Base-by-base conservation (phyloP, 2,888 invertebrate species). In the Drosophila cognata region DNA sequence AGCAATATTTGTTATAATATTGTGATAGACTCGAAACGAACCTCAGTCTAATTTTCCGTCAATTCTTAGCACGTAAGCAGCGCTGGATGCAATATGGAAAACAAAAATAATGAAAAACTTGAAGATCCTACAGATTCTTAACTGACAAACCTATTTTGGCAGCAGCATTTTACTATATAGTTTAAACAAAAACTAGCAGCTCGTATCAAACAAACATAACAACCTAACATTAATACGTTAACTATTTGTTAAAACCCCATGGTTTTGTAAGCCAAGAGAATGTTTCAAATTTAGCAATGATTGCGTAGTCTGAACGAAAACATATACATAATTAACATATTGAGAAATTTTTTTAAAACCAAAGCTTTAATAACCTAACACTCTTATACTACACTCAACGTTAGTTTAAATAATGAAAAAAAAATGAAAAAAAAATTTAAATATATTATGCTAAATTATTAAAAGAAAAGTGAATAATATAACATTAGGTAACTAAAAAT, bases 281-380 rank as follows among this genome's bases (percentile, higher is more conserved):
- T 64, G 63, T 71, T 78, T 86, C 69, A 80, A 74, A 58, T 72
- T 64, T 53, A 79, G 66, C 57, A 74, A 69, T 41, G 71, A 71
- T 70, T 71, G 71, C 79, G 87, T 85, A 85, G 88, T 87, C 89
- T 87, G 84, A 84, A 77, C 70, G 56, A 81, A 76, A 87, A 88
- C 82, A 86, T 85, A 88, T 74, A 71, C 65, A 73, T 72, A 64
- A 74, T 63, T 71, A 77, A 89, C 82, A 84, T 84, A 89, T 87
- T 76, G 74, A 89, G 76, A 72, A 57, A 50, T 16, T 57, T 74
- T 71, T 59, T 77, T 65, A 75, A 87, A 82, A 77, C 58, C 63
- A 88, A 89, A 88, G 89, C 84, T 89, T 89, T 89, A 85, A 89
- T 68, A 68, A 84, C 82, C 82, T 87, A 79, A 79, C 60, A 77